Conservation (phyloP, 1,140 invertebrate genomes). For the Ostrea denselamellosa region DNA sequence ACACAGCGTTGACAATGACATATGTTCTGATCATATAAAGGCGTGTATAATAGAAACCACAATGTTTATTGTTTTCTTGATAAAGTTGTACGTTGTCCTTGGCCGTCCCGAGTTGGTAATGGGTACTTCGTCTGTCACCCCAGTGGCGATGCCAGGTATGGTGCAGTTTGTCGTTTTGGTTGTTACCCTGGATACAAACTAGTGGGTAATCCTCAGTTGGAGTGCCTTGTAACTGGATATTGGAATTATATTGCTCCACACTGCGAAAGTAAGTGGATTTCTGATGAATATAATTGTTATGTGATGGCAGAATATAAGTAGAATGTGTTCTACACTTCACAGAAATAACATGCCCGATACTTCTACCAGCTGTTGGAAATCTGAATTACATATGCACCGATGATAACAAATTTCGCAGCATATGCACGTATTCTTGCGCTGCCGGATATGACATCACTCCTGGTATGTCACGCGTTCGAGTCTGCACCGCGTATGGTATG, state of each 20-base stretch:
- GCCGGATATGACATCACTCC: slow-evolving; percentile 27
- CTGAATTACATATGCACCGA: slow-evolving; percentile 26
- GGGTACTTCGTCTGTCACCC: slow-evolving; percentile 49
- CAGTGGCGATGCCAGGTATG: slow-evolving; percentile 32
- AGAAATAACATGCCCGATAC: not conserved
- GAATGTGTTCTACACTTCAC: not conserved
- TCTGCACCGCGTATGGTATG: slow-evolving; percentile 25
- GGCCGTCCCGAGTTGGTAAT: not conserved
- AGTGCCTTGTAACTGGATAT: not conserved
- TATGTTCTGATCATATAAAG: not conserved
- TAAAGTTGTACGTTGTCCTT: slow-evolving; percentile 40
- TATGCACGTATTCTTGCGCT: slow-evolving; percentile 25
- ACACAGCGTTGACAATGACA: not conserved
- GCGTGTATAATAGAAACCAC: not conserved
- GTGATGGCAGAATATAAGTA: not conserved
- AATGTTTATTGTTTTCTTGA: not conserved
- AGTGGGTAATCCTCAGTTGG: not conserved
- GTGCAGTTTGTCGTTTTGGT: slow-evolving; percentile 39
- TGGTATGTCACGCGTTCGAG: slow-evolving; percentile 43
- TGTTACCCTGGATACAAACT: slow-evolving; percentile 48
- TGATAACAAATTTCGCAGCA: not conserved
- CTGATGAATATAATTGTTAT: not conserved
- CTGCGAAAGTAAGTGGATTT: slow-evolving; percentile 39
- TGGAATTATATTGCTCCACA: slow-evolving; percentile 32
- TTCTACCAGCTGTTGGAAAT: not conserved